Evolutionary conservation across 2,888 invertebrate genomes (phyloP), one percentile per base, ranked within the genome.

Genomic region (Coelogynopora nodosa): DNA sequence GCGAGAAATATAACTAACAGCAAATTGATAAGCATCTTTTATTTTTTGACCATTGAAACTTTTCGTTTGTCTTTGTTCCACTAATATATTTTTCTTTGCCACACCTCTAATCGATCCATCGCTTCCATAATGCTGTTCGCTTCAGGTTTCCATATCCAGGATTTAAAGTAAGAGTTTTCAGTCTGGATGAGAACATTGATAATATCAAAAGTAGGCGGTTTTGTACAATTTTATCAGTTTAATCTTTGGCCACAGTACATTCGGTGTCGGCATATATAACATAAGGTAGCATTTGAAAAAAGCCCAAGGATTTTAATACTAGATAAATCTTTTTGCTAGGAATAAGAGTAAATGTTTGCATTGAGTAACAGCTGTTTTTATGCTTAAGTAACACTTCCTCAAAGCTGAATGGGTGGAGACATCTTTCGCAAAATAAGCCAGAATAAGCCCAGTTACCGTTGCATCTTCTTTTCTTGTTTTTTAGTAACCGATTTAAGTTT

Each of bases 341-440:
- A n/a, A n/a, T n/a, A 49, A 49, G 18, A 13, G 49, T 49, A 5
- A 49, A 13, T 5, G 49, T 13, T 49, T 49, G 49, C 18, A 13
- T 49, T 49, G 49, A 49, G 49, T 49, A 49, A 49, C 49, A 49
- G 5, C 5, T 5, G 10, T 49, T 5, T 49, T 18, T 49, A 18
- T 49, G 49, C 49, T 49, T 49, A 18, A 13, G 10, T 49, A 49
- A 49, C 18, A 49, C 10, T 49, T 49, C 49, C 5, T 49, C 18
- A 49, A 13, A 13, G 5, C 18, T 49, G 18, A 49, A 13, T 18
- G 49, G 49, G 5, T 49, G 49, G 5, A 87, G 84, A 29, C n/a
- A 49, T n/a, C 74, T n/a, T n/a, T 84, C 87, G 27, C 87, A 87
- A 26, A 87, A 31, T 28, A 81, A 67, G 74, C 86, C 81, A 23